Conservation (phyloP, 2,888 invertebrate species). For the Stenurella melanura region DNA sequence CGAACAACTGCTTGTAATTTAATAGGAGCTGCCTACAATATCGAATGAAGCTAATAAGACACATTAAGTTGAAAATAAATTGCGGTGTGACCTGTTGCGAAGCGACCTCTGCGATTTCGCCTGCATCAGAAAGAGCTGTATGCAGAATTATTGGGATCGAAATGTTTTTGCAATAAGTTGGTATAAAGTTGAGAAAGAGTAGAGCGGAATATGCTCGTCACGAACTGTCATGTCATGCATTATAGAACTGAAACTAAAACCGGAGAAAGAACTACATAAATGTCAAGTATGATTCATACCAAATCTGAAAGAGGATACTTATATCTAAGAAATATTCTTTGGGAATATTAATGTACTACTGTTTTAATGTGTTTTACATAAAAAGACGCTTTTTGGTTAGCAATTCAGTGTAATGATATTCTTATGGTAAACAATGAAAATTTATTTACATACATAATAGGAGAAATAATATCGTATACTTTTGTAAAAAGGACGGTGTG, state of each 20-base stretch:
- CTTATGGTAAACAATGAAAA: not conserved
- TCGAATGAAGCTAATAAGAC: slow-evolving; percentile 15
- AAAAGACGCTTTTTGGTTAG: slow-evolving; percentile 12
- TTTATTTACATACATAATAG: slow-evolving; percentile 1
- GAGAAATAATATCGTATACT: not conserved
- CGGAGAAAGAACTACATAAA: slow-evolving; percentile 65
- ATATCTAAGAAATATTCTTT: slow-evolving; percentile 49
- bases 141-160: slow-evolving; percentile 29
- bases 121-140: not conserved
- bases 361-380: slow-evolving; percentile 38
- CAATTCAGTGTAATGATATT: slow-evolving; percentile 17
- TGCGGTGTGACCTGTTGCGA: slow-evolving; percentile 14
- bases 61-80: slow-evolving; percentile 23
- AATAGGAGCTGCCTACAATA: slow-evolving; percentile 12
- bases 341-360: slow-evolving; percentile 50
- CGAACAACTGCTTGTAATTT: slow-evolving; percentile 16
- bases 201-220: slow-evolving; percentile 62
- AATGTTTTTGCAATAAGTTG: slow-evolving; percentile 62
- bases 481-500: too few species aligned
- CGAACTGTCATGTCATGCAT: slow-evolving; percentile 65
- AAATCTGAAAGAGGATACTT: slow-evolving; percentile 59
- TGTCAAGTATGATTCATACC: slow-evolving; percentile 64
- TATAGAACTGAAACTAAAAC: slow-evolving; percentile 65
- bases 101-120: slow-evolving; percentile 12
- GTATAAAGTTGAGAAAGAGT: slow-evolving; percentile 59